Evolutionary conservation across 2,888 invertebrate species (phyloP), one percentile per base, ranked within the genome.

Genomic region (Rhabditophanes sp.): DNA sequence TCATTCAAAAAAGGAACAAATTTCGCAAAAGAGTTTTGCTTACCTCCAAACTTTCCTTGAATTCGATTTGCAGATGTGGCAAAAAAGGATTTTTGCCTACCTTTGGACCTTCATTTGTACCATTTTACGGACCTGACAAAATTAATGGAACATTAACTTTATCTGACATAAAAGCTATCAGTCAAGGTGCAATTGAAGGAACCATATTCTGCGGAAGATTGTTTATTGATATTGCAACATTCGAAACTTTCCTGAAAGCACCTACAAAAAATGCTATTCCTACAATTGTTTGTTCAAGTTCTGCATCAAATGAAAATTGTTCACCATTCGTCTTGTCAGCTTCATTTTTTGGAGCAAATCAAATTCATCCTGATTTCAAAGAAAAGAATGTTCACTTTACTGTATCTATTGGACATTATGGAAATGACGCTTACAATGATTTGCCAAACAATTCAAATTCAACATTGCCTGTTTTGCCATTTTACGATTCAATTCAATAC

Each of bases 31-130:
- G 35, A 9, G 44, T 43, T 14, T 14, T 43, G 7, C 39, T 37
- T 20, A 43, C 43, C 4, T 35, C 39, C 14, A 46, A 26, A 22
- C 19, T 43, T 17, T 40, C 42, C 3, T 36, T 57, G 38, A 33
- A 39, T 25, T 32, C 34, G 16, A 42, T 56, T 18, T 53, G 53
- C 27, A 47, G 48, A 17, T 41, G 50, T 2, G 56, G 57, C 15
- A 52, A 52, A 4, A 38, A 41, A 9, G 56, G 56, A 21, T 55
- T 40, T 32, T 37, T 56, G 28, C 56, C 56, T 14, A 43, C 38
- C 2, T 56, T 49, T 25, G 57, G 57, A 20, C 57, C 56, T 3
- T 40, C 49, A 1, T 55, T 41, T 37, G 18, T 57, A 22, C 49
- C 48, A 25, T 46, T 57, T 23, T 57, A 49, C 35, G 57, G 56